phyloP scores from a whole-genome alignment of 2,888 invertebrate genomes.

The Petrolisthes manimaculis region DNA sequence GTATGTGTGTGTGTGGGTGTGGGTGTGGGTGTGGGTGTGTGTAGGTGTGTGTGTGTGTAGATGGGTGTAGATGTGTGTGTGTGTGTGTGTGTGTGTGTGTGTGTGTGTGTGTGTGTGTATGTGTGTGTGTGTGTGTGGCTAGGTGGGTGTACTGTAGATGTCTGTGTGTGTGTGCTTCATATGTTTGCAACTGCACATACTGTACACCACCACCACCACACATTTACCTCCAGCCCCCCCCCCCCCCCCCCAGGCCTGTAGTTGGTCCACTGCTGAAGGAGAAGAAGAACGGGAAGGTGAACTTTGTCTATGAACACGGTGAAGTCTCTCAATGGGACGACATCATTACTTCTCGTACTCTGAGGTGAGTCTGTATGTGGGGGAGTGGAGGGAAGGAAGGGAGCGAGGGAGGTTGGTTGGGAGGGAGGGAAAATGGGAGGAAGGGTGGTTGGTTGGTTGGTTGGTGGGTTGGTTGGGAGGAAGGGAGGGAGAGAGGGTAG shows the following conservation, averaged over 20 bases:
- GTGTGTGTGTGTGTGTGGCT: constrained; percentile 27
- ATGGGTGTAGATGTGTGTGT: no score
- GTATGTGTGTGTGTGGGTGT: no score
- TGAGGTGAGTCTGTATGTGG: constrained; percentile 7
- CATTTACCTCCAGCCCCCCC: no score
- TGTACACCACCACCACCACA: no score
- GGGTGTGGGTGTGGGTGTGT: no score
- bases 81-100: not conserved
- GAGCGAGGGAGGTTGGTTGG: not conserved
- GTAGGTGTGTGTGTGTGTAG: no score
- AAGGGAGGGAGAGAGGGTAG: no score
- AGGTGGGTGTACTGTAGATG: no score
- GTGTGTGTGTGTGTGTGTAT: not conserved
- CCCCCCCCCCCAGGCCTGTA: constrained; percentile 16
- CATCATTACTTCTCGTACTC: not conserved
- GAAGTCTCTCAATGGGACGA: constrained; percentile 9
- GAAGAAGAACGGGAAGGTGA: not conserved
- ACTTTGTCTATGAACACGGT: constrained; percentile 10
- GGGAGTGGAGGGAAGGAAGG: not conserved
- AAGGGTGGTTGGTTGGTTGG: not conserved
- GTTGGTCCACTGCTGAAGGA: constrained; percentile 10
- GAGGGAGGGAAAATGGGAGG: not conserved
- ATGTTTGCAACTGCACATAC: not conserved
- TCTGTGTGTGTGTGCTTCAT: constrained; percentile 1
- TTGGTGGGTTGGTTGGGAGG: not conserved